Percentiles rank a stretch among this genome's conserved stretches.
Conservation (phyloP, 2,113 vertebrate genomes). For the Baryphthengus martii region DNA sequence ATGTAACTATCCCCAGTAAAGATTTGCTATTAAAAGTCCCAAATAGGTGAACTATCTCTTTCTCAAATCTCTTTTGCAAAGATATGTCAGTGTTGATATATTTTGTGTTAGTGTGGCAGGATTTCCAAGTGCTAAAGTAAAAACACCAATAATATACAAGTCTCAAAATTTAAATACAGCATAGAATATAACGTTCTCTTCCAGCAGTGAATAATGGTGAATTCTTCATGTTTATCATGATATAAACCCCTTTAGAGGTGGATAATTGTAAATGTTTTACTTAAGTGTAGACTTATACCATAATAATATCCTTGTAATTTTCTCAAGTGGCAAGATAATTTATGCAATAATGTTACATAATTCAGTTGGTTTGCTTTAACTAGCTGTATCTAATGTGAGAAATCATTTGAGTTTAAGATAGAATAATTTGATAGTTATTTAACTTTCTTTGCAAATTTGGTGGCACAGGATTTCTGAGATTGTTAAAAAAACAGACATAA, state of each 20-base stretch:
- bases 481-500: background rate
- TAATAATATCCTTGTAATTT: background rate
- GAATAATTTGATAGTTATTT: background rate
- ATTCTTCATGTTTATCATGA: background rate
- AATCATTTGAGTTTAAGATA: background rate
- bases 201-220: background rate
- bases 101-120: background rate
- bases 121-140: background rate
- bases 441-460: background rate
- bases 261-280: background rate
- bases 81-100: background rate
- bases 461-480: background rate
- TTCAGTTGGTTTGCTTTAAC: background rate
- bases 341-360: background rate
- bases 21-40: background rate
- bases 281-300: background rate
- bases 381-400: background rate
- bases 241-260: background rate
- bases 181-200: background rate
- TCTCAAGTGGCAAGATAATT: background rate
- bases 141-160: background rate
- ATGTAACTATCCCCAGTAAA: fast-evolving
- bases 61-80: background rate
- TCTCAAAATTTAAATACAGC: background rate
- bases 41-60: background rate